Conservation (phyloP, 2,888 invertebrate genomes). For the Athalia circularis region DNA sequence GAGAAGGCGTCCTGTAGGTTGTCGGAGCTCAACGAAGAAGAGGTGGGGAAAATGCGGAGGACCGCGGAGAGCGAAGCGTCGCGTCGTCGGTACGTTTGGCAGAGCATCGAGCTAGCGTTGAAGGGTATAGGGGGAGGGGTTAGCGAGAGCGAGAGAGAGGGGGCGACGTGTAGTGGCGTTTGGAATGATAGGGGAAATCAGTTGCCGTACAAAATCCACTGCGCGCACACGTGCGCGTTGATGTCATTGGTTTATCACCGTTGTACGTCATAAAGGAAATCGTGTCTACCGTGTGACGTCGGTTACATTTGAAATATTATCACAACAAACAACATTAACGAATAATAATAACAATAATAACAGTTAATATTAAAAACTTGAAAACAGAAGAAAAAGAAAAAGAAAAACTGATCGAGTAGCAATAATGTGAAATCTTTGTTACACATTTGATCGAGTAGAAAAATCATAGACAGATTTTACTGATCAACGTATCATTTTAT, state of each 20-base stretch:
- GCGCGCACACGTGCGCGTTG: slow-evolving; percentile 58
- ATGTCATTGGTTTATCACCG: slow-evolving; percentile 17
- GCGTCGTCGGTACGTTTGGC: slow-evolving; percentile 20
- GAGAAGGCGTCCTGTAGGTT: slow-evolving; percentile 23
- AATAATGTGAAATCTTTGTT: slow-evolving; percentile 27
- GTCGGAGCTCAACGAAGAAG: slow-evolving; percentile 12
- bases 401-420: slow-evolving; percentile 8
- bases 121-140: neutral
- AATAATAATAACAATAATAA: too few species aligned
- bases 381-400: neutral
- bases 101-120: neutral
- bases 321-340: neutral
- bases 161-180: slow-evolving; percentile 36
- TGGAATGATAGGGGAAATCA: slow-evolving; percentile 65
- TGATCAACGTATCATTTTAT: slow-evolving; percentile 35
- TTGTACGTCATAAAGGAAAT: neutral
- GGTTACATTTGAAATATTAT: neutral
- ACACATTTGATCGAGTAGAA: slow-evolving; percentile 3
- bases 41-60: slow-evolving; percentile 41
- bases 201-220: slow-evolving; percentile 66
- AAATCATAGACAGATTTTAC: slow-evolving; percentile 12
- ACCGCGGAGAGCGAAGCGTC: slow-evolving; percentile 16
- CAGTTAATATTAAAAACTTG: too few species aligned
- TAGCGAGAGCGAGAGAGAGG: neutral
- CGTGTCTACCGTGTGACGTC: slow-evolving; percentile 18